These are phyloP conservation scores for Rhinolophus ferrumequinum DNA, from an alignment of 2,113 vertebrate genomes.

Conservation along the genomic window DNA sequence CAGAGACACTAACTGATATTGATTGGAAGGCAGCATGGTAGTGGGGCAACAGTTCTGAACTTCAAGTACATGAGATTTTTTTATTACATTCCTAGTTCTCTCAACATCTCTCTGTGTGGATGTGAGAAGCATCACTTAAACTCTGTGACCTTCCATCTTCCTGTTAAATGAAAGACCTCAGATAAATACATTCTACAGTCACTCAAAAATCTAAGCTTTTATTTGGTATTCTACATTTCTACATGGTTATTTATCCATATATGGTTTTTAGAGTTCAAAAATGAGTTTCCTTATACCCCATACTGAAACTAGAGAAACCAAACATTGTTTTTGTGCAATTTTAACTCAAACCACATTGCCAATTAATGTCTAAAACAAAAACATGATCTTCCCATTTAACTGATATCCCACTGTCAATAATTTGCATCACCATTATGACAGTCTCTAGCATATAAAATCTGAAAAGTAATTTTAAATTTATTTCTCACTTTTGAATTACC, in stretches of 20 bases:
- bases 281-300: not conserved
- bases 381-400: not conserved
- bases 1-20: not conserved
- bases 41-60: not conserved
- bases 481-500: not conserved
- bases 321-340: not conserved
- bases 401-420: not conserved
- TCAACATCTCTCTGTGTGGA: not conserved
- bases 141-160: not conserved
- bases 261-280: not conserved
- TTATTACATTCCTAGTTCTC: not conserved
- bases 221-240: not conserved
- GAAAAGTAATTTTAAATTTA: not conserved
- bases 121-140: not conserved
- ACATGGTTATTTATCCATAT: not conserved
- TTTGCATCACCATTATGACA: not conserved
- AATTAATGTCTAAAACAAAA: not conserved
- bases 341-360: not conserved
- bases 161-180: not conserved
- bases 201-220: slow-evolving; percentile 9
- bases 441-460: not conserved
- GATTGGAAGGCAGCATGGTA: no score
- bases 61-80: not conserved
- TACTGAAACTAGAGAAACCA: not conserved
- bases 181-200: not conserved